Conservation (phyloP, 2,113 vertebrate species). For the Sterrhoptilus dennistouni region DNA sequence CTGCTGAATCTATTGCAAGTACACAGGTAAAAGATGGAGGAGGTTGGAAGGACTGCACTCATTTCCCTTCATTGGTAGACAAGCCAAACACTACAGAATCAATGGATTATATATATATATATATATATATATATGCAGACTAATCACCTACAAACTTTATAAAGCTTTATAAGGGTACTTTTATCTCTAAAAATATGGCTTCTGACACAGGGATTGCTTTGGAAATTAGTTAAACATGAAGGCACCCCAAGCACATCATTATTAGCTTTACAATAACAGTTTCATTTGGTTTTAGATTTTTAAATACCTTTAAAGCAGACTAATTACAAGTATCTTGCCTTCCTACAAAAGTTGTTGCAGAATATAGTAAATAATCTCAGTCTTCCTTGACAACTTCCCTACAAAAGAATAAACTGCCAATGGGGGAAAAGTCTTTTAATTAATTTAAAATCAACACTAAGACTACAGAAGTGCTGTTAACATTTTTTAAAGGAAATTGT, state of each 20-base stretch:
- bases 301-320: background rate
- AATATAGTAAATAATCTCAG: background rate
- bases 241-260: accelerated
- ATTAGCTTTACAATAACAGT: background rate
- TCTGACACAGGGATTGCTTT: background rate
- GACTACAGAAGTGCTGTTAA: background rate
- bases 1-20: background rate
- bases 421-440: background rate
- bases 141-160: background rate
- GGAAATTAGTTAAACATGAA: background rate
- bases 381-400: background rate
- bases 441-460: background rate
- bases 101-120: background rate
- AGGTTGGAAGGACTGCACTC: background rate
- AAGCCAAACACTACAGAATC: background rate
- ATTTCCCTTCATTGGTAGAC: background rate
- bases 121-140: background rate
- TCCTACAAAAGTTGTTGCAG: background rate
- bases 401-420: background rate
- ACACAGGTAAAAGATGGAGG: background rate
- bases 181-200: background rate
- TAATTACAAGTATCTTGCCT: background rate
- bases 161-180: background rate
- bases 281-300: background rate
- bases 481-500: background rate